These are phyloP conservation scores for Halichoerus grypus DNA, from an alignment of 2,113 vertebrate genomes.

Conservation along the genomic window DNA sequence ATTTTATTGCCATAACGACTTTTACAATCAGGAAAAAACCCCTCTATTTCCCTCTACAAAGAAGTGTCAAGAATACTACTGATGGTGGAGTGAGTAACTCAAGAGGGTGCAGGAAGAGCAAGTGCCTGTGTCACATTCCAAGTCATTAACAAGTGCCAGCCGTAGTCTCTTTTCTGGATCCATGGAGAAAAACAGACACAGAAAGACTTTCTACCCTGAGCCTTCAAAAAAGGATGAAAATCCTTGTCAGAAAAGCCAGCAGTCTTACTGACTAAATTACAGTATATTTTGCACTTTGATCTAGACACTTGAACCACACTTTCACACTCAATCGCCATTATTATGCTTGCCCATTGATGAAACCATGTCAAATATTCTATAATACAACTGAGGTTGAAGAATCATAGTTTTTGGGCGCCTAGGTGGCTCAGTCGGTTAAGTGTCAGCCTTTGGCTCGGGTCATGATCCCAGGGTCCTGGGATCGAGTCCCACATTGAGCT, in stretches of 20 bases:
- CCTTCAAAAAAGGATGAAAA: conserved; percentile 76
- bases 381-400: neutral
- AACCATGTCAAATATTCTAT: neutral
- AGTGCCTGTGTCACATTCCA: conserved; percentile 8
- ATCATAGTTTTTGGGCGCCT: neutral
- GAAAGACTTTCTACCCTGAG: conserved; percentile 71
- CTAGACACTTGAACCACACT: neutral
- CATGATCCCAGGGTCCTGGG: neutral
- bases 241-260: conserved; percentile 72
- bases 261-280: conserved; percentile 77
- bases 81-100: conserved; percentile 55
- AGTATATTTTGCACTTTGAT: conserved; percentile 76
- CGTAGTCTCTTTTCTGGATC: conserved; percentile 66
- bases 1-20: neutral
- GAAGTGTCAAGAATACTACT: conserved; percentile 52
- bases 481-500: neutral
- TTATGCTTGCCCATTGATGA: neutral
- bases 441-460: neutral
- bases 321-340: neutral
- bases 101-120: conserved; percentile 55
- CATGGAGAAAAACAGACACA: conserved; percentile 72
- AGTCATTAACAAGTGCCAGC: conserved; percentile 72
- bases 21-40: neutral
- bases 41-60: conserved; percentile 44
- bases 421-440: neutral